Conservation (phyloP, 2,888 invertebrate species). For the Plutella xylostella region DNA sequence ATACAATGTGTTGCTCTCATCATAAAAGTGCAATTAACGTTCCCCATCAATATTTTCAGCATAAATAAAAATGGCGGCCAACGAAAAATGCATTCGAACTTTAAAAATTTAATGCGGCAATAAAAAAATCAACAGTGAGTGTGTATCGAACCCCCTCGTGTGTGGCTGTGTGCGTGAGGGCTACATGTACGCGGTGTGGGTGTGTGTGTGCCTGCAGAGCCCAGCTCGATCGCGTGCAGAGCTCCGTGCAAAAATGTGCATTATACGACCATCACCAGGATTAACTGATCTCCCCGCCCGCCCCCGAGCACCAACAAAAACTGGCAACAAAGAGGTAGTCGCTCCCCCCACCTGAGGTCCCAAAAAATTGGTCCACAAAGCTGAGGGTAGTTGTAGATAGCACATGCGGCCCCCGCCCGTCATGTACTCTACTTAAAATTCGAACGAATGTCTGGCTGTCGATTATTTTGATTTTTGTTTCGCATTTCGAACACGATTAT, state of each 20-base stretch:
- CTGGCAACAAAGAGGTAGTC: slow-evolving; percentile 32
- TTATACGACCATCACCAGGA: slow-evolving; percentile 43
- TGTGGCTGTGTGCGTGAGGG: slow-evolving; percentile 27
- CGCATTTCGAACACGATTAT: too few relatives aligned
- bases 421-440: slow-evolving; percentile 44
- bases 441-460: slow-evolving; percentile 21
- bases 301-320: slow-evolving; percentile 28
- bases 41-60: slow-evolving; percentile 3
- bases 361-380: slow-evolving; percentile 30
- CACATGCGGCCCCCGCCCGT: slow-evolving; percentile 40
- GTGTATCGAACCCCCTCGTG: slow-evolving; percentile 15
- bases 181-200: slow-evolving; percentile 23
- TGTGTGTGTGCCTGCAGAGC: slow-evolving; percentile 39
- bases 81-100: slow-evolving; percentile 5
- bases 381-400: slow-evolving; percentile 43
- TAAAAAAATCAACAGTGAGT: slow-evolving; percentile 8
- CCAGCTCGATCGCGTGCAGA: slow-evolving; percentile 47
- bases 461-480: too few relatives aligned
- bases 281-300: slow-evolving; percentile 37
- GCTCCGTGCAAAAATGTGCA: slow-evolving; percentile 64
- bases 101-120: slow-evolving; percentile 10
- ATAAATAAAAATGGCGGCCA: not conserved
- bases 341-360: slow-evolving; percentile 39
- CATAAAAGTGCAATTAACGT: not conserved
- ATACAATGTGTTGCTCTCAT: too few relatives aligned